A percentile compares a stretch with the other conserved stretches of the same genome.
Evolutionary conservation across 2,888 invertebrate genomes (phyloP).

Genomic region (Fragum sueziense): DNA sequence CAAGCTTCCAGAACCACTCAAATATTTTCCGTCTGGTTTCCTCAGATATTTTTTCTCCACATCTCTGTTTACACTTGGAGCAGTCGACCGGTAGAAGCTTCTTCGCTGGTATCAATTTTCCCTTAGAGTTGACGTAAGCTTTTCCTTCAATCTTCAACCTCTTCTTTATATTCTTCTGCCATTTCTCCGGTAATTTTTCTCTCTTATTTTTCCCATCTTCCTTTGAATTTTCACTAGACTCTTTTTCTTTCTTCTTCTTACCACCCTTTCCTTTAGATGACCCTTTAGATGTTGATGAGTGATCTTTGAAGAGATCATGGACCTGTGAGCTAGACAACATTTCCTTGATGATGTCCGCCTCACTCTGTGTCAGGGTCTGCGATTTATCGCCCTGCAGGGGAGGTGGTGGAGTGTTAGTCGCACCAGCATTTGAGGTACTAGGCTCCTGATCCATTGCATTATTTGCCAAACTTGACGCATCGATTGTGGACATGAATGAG

Average conservation of each 20-base stretch:
- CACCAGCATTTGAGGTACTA: not conserved
- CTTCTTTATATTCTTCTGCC: conserved; percentile 55
- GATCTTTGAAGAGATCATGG: conserved; percentile 39
- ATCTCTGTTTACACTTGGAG: conserved; percentile 55
- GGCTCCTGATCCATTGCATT: conserved; percentile 3
- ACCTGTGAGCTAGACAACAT: conserved; percentile 46
- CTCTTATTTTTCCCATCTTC: conserved; percentile 39
- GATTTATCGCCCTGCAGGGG: conserved; percentile 26
- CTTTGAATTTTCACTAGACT: conserved; percentile 24
- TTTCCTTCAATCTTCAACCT: conserved; percentile 56
- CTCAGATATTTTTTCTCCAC: conserved; percentile 51
- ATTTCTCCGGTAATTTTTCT: conserved; percentile 48
- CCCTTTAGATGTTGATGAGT: not conserved
- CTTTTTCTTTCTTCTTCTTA: conserved; percentile 19
- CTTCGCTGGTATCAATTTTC: conserved; percentile 47
- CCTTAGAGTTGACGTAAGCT: conserved; percentile 45
- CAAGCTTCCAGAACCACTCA: conserved; percentile 56
- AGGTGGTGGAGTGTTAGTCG: not conserved
- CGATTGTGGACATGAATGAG: conserved; percentile 42
- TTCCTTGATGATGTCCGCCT: conserved; percentile 55
- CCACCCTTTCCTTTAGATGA: conserved; percentile 30
- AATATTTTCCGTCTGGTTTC: conserved; percentile 55
- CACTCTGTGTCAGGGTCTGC: conserved; percentile 35
- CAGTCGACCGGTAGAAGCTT: conserved; percentile 45
- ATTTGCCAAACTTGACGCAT: conserved; percentile 22